Conservation (phyloP, 2,113 vertebrate genomes). For the Penelope pileata region DNA sequence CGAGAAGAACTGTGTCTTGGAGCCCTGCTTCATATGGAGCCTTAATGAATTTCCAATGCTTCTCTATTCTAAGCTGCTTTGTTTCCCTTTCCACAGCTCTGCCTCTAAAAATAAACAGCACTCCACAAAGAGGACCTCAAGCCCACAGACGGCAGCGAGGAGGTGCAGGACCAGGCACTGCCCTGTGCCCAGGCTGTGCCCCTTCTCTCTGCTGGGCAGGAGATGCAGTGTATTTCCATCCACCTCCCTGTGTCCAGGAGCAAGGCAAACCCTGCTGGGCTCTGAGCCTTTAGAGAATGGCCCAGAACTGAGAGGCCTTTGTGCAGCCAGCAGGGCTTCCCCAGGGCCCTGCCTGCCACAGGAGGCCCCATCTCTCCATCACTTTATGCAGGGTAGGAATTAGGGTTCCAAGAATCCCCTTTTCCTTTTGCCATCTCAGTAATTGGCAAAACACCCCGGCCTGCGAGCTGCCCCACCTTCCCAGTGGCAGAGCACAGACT, state of each 20-base stretch:
- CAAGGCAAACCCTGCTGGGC: rapidly evolving
- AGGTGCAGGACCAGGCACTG: rapidly evolving
- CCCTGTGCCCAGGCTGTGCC: not conserved
- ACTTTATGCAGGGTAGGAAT: not conserved
- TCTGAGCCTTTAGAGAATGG: not conserved
- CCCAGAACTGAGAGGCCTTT: not conserved
- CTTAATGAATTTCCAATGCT: not conserved
- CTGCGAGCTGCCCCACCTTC: not conserved
- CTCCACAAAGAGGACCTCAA: not conserved
- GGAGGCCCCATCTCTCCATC: not conserved
- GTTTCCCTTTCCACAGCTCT: not conserved
- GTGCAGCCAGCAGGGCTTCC: not conserved
- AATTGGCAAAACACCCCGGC: not conserved
- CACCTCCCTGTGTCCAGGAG: not conserved
- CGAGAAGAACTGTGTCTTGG: not conserved
- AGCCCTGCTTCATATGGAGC: not conserved
- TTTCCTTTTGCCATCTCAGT: not conserved
- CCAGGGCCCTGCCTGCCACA: rapidly evolving
- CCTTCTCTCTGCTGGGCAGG: not conserved
- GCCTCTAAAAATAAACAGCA: not conserved
- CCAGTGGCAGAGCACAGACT: not conserved
- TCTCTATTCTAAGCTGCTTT: not conserved
- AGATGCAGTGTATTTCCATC: not conserved
- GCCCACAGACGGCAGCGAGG: not conserved
- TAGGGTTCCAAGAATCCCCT: not conserved